Conservation (phyloP, 2,113 vertebrate genomes). For the Dromas ardeola region DNA sequence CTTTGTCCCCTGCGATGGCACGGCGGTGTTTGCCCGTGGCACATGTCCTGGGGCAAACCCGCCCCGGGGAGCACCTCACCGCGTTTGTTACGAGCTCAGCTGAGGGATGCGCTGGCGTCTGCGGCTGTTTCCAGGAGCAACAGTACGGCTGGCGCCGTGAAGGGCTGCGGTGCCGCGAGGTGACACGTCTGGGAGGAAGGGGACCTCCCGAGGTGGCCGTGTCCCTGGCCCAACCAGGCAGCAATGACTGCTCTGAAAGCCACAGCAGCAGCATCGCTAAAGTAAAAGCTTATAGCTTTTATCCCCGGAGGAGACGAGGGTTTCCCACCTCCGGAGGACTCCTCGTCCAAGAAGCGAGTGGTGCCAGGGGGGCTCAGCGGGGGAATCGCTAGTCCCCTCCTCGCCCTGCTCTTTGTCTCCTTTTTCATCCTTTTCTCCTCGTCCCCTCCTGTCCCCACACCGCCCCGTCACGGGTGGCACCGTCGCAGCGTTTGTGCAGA, state of each 20-base stretch:
- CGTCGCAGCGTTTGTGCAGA: not conserved
- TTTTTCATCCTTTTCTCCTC: not conserved
- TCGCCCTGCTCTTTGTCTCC: not conserved
- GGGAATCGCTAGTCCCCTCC: not conserved
- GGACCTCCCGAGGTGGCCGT: not conserved
- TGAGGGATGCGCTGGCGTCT: not conserved
- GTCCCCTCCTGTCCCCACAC: not conserved
- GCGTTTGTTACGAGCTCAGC: not conserved
- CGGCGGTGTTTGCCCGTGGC: not conserved
- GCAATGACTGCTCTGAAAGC: not conserved
- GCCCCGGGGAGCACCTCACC: not conserved
- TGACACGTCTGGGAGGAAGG: not conserved
- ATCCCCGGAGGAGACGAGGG: not conserved
- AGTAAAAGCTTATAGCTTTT: fast-evolving
- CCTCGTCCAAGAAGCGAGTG: not conserved
- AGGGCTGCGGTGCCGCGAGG: not conserved
- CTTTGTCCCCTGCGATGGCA: not conserved
- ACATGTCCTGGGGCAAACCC: not conserved
- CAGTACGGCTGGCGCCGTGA: not conserved
- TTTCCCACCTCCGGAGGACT: not conserved
- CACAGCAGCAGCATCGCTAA: fast-evolving
- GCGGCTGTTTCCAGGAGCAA: not conserved
- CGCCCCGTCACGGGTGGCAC: not conserved
- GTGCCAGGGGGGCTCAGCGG: not conserved
- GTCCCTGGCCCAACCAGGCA: not conserved